Conservation (phyloP, 2,888 invertebrate genomes). For the Apantesis nais region DNA sequence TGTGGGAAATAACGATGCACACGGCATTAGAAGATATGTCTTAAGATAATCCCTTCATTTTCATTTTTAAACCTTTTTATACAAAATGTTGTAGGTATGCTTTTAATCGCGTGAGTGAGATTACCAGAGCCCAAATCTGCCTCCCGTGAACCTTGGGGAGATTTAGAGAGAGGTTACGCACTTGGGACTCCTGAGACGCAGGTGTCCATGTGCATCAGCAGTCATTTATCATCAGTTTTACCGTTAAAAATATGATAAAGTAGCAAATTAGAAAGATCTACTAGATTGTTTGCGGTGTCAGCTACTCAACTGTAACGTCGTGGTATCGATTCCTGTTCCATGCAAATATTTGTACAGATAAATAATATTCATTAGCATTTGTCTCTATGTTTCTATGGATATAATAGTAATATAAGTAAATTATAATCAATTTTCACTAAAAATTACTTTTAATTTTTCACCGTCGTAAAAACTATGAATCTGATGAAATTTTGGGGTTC, state of each 20-base stretch:
- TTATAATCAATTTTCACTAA: too few relatives aligned
- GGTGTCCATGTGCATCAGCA: too few relatives aligned
- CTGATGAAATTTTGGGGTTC: too few relatives aligned
- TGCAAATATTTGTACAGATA: neutral
- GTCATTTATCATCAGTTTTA: neutral
- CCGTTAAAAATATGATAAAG: neutral
- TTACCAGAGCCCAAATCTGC: too few relatives aligned
- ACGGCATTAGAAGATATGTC: slow-evolving; percentile 31
- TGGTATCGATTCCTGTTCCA: neutral
- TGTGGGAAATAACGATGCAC: slow-evolving; percentile 53
- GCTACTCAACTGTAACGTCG: neutral
- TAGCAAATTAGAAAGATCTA: neutral
- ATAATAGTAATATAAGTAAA: too few relatives aligned
- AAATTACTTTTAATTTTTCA: too few relatives aligned
- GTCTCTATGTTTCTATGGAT: neutral
- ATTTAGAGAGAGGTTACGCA: too few relatives aligned
- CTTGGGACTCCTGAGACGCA: too few relatives aligned
- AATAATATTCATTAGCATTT: neutral
- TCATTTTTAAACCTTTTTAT: neutral
- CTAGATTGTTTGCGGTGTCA: neutral
- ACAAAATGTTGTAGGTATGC: neutral
- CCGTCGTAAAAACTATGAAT: too few relatives aligned
- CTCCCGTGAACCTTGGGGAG: too few relatives aligned
- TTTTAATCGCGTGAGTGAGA: too few relatives aligned
- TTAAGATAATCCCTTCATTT: slow-evolving; percentile 19